These are phyloP conservation scores for Diorhabda sublineata DNA, from an alignment of 1,140 invertebrate genomes.

Conservation along the genomic window DNA sequence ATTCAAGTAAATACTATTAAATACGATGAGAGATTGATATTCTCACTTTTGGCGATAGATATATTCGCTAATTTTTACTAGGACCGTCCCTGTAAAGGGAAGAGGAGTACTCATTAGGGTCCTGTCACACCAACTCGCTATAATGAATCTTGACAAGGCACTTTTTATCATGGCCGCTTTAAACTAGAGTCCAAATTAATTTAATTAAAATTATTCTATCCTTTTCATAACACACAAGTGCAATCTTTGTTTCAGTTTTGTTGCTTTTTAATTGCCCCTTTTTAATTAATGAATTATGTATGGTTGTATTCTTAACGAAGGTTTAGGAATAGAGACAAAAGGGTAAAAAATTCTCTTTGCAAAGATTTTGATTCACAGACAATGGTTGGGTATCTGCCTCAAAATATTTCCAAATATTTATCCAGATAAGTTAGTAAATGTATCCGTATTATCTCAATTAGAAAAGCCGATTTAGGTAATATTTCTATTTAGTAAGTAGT, in stretches of 20 bases:
- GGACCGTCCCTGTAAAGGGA: constrained; percentile 15
- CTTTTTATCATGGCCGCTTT: constrained; percentile 44
- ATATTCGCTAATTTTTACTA: too few relatives aligned
- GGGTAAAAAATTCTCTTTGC: not conserved
- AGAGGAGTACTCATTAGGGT: constrained; percentile 46
- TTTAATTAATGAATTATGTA: constrained; percentile 25
- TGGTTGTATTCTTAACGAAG: constrained; percentile 14
- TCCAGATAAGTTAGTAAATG: too few relatives aligned
- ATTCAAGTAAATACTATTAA: too few relatives aligned
- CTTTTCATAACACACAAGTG: constrained; percentile 22
- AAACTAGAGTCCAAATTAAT: constrained; percentile 46
- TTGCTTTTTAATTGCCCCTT: constrained; percentile 23
- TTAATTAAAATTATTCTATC: constrained; percentile 43
- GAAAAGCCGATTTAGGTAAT: too few relatives aligned
- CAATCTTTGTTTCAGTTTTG: constrained; percentile 20
- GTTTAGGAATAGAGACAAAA: not conserved
- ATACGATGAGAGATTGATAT: too few relatives aligned
- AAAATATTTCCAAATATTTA: too few relatives aligned
- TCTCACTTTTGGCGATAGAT: too few relatives aligned
- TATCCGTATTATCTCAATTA: too few relatives aligned
- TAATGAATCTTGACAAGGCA: constrained; percentile 46
- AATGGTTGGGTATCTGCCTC: too few relatives aligned
- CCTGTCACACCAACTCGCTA: constrained; percentile 44
- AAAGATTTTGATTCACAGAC: too few relatives aligned
- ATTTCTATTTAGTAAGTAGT: too few relatives aligned